A percentile compares a stretch with the other conserved stretches of the same genome.
Conservation (phyloP, 2,113 vertebrate genomes). For the Amphiprion percula region DNA sequence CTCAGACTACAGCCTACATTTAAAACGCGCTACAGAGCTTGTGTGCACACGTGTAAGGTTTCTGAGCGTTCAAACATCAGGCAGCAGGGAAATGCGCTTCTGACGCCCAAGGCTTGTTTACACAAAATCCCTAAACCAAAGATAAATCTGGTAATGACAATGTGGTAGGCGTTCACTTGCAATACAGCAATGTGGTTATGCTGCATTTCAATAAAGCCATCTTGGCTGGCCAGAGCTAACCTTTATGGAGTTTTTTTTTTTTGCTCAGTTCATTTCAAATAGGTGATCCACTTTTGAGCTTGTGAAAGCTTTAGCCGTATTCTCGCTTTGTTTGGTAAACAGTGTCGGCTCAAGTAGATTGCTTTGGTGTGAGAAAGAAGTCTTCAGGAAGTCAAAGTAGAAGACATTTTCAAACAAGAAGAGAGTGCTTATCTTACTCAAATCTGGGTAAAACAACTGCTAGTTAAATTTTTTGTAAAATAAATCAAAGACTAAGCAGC, state of each 20-base stretch:
- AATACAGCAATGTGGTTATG: slow-evolving; percentile 19
- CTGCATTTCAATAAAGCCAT: slow-evolving; percentile 21
- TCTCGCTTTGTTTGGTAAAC: background rate
- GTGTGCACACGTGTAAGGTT: slow-evolving; percentile 54
- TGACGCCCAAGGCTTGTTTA: slow-evolving; percentile 62
- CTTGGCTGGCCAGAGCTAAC: slow-evolving; percentile 30
- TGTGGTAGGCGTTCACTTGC: slow-evolving; percentile 19
- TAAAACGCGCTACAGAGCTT: slow-evolving; percentile 2
- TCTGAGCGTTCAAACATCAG: slow-evolving; percentile 26
- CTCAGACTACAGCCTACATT: slow-evolving; percentile 26
- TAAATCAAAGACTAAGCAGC: background rate
- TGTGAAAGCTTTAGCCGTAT: slow-evolving; percentile 25
- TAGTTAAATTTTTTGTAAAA: background rate
- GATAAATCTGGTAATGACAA: slow-evolving; percentile 65
- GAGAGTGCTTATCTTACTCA: background rate
- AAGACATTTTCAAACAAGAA: slow-evolving; percentile 8
- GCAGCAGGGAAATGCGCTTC: slow-evolving; percentile 29
- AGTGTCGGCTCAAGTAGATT: background rate
- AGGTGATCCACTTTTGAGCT: slow-evolving; percentile 42
- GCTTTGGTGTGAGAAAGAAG: background rate
- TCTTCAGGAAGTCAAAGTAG: background rate
- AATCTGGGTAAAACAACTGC: background rate
- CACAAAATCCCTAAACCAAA: slow-evolving; percentile 62
- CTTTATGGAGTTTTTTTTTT: slow-evolving; percentile 15
- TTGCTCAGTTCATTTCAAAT: slow-evolving; percentile 51